Evolutionary conservation across 1,140 invertebrate genomes (phyloP), one percentile per base, ranked within the genome.

Genomic region (Heterodera carotae): DNA sequence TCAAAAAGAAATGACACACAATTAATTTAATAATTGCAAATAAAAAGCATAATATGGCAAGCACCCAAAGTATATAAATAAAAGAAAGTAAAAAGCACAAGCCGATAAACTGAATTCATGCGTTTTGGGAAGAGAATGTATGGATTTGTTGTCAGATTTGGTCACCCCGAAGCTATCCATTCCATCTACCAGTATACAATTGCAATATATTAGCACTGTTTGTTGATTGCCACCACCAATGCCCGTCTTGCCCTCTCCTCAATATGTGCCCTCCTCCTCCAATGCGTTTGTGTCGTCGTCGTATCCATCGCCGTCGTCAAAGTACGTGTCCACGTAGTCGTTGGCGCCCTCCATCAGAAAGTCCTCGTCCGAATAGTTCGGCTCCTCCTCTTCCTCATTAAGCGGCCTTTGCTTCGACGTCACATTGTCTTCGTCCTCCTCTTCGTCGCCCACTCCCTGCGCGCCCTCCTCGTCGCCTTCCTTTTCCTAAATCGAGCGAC

Each of bases 241-340:
- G 6, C 12, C 12, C 39, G 39, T 43, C 39, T 43, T 3, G 25
- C 36, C 27, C 53, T 34, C 53, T 4, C 29, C 29, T 62, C 36
- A 74, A 33, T 62, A 74, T 2, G 56, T 60, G 27, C 71, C 71
- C 22, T 74, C 71, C 25, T 74, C 71, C 22, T 74, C 71, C 27
- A 74, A 60, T 25, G 71, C 71, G 64, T 74, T 74, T 27, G 39
- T 56, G 2, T 64, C 71, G 27, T 74, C 71, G 25, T 74, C 71
- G 39, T 74, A 66, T 15, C 59, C 71, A 8, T 74, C 71, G 25
- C 71, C 71, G 27, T 36, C 71, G 39, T 74, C 71, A 25, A 74
- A 74, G 59, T 74, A 74, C 36, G 71, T 74, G 59, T 74, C 71
- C 64, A 74, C 64, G 64, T 74, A 74, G 64, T 74, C 71, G 59